Conservation (phyloP, 30 jellyfish, hydroid and myxozoan genomes). For the Catostylus mosaicus region DNA sequence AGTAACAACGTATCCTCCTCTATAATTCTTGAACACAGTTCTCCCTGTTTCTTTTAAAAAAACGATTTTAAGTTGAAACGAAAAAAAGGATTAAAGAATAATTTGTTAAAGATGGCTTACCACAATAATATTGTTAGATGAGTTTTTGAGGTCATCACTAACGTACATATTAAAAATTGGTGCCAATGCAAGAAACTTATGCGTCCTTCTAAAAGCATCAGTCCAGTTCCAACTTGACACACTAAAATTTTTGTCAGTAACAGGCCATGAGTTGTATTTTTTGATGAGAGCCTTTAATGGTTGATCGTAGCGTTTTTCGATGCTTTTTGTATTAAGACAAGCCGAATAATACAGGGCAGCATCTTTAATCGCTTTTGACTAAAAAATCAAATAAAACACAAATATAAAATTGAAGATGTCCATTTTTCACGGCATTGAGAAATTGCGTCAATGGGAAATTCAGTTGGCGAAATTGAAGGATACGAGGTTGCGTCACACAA, state of each 20-base stretch:
- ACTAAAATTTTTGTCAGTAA: slow-evolving; percentile 73
- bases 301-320: slow-evolving; percentile 73
- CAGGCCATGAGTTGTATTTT: slow-evolving; percentile 94
- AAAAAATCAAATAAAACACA: not conserved
- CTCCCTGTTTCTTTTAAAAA: not conserved
- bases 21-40: too few relatives aligned
- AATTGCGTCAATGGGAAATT: too few relatives aligned
- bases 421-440: too few relatives aligned
- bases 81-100: not conserved
- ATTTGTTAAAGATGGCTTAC: slow-evolving; percentile 33
- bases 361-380: slow-evolving; percentile 82
- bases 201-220: slow-evolving; percentile 57
- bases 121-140: slow-evolving; percentile 78
- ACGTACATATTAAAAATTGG: slow-evolving; percentile 89
- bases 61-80: not conserved
- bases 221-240: slow-evolving; percentile 80
- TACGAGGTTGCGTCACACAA: not conserved
- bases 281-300: slow-evolving; percentile 79
- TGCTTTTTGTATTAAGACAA: slow-evolving; percentile 79
- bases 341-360: slow-evolving; percentile 85
- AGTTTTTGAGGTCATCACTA: slow-evolving; percentile 82
- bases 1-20: too few relatives aligned
- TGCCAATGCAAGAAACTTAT: slow-evolving; percentile 67
- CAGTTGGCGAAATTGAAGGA: not conserved
- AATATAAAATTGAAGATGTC: not conserved